Conservation (phyloP, 2,797 vertebrate genomes). For the Phrynocephalus vlangalii region DNA sequence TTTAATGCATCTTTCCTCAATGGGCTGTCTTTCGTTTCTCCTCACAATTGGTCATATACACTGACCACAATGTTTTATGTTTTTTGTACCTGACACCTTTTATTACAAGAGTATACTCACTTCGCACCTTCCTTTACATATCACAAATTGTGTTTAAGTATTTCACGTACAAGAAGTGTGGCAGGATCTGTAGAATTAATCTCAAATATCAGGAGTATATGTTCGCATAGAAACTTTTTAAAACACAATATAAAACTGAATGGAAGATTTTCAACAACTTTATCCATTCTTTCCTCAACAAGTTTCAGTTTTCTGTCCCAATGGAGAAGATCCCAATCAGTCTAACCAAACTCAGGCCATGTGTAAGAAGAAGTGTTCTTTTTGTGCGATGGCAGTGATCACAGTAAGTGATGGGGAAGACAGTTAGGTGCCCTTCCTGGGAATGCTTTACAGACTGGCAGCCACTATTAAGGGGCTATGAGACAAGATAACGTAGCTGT, state of each 20-base stretch:
- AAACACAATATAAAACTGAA: conserved; percentile 80
- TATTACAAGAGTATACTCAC: background rate
- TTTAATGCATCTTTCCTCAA: conserved; percentile 45
- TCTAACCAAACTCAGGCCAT: conserved; percentile 84
- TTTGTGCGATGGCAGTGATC: conserved; percentile 75
- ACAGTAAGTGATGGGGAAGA: conserved; percentile 78
- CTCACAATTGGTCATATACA: background rate
- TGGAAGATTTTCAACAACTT: conserved; percentile 80
- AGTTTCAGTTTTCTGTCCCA: conserved; percentile 82
- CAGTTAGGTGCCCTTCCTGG: conserved; percentile 79
- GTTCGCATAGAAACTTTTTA: conserved; percentile 76
- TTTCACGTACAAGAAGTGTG: conserved; percentile 42
- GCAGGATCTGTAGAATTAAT: conserved; percentile 71
- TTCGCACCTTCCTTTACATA: background rate
- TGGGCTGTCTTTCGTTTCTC: background rate
- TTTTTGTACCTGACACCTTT: background rate
- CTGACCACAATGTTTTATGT: conserved; percentile 32
- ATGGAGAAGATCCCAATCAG: conserved; percentile 83
- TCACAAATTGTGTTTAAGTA: conserved; percentile 16
- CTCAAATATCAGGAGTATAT: conserved; percentile 69
- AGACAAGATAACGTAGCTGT: too few relatives aligned
- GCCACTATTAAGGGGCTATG: conserved; percentile 74
- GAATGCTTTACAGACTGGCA: conserved; percentile 79
- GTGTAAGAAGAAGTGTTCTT: conserved; percentile 68
- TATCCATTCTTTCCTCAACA: conserved; percentile 23